Conservation (phyloP, 2,888 invertebrate genomes). For the Erynnis tages region DNA sequence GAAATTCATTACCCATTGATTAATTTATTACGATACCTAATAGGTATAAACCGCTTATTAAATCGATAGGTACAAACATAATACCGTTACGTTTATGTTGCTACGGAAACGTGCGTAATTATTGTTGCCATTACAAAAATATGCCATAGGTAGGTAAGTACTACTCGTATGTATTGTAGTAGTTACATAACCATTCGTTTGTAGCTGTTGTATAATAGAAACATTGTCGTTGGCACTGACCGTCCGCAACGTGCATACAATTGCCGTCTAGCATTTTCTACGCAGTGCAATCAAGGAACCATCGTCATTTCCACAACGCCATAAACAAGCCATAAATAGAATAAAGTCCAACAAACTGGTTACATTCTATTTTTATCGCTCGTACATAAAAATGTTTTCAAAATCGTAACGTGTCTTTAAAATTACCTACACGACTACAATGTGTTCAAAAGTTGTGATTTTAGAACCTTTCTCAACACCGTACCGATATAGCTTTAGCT, state of each 20-base stretch:
- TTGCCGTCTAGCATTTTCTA: constrained; percentile 34
- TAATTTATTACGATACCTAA: too few relatives aligned
- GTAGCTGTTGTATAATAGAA: neutral
- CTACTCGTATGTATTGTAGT: neutral
- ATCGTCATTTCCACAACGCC: constrained; percentile 5
- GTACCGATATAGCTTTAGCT: too few relatives aligned
- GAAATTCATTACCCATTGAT: too few relatives aligned
- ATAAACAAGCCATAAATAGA: constrained; percentile 7
- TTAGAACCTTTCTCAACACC: constrained; percentile 19
- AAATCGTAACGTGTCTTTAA: constrained; percentile 7
- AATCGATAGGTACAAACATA: too few relatives aligned
- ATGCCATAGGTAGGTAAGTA: constrained; percentile 1
- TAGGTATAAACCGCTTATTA: too few relatives aligned
- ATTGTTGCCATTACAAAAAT: neutral
- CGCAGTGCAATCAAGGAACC: constrained; percentile 27
- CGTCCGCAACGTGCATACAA: constrained; percentile 42
- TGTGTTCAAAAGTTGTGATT: constrained; percentile 14
- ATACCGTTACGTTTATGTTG: constrained; percentile 26
- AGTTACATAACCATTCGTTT: constrained; percentile 1
- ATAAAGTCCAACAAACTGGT: constrained; percentile 11
- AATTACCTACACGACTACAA: constrained; percentile 8
- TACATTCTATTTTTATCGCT: constrained; percentile 17
- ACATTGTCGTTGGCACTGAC: constrained; percentile 44
- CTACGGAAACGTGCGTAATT: neutral
- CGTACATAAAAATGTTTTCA: constrained; percentile 7